phyloP scores from a whole-genome alignment of 2,113 vertebrate genomes.

The Myotis yumanensis region DNA sequence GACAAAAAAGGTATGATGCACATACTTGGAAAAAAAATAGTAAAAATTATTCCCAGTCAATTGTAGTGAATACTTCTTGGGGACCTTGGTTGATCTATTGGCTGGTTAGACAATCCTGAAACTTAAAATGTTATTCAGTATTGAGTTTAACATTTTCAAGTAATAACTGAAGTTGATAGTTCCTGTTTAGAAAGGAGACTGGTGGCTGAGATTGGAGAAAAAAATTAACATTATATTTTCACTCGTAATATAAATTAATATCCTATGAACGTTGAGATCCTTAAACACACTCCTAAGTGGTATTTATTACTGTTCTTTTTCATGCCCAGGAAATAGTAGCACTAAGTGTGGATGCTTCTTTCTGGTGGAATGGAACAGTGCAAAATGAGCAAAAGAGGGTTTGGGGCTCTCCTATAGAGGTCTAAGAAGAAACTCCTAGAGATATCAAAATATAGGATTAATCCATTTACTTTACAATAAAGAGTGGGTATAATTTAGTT shows the following conservation, averaged over 20 bases:
- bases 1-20: background rate
- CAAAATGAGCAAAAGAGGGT: background rate
- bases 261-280: background rate
- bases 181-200: background rate
- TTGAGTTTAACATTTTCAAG: background rate
- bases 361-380: background rate
- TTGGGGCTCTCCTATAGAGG: background rate
- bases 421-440: background rate
- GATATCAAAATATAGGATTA: background rate
- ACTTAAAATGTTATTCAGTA: background rate
- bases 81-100: background rate
- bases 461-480: background rate
- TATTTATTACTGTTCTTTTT: background rate
- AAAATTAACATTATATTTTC: background rate
- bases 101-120: background rate
- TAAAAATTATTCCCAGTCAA: background rate
- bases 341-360: background rate
- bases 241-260: background rate
- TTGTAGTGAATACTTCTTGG: background rate
- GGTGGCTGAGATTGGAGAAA: background rate
- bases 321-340: background rate
- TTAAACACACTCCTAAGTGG: background rate
- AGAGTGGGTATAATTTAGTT: background rate
- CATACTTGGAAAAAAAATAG: background rate
- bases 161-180: background rate